A percentile compares a stretch with the other conserved stretches of the same genome.
phyloP scores from a whole-genome alignment of 2,797 vertebrate species.

The Melanotaenia trifasciata region DNA sequence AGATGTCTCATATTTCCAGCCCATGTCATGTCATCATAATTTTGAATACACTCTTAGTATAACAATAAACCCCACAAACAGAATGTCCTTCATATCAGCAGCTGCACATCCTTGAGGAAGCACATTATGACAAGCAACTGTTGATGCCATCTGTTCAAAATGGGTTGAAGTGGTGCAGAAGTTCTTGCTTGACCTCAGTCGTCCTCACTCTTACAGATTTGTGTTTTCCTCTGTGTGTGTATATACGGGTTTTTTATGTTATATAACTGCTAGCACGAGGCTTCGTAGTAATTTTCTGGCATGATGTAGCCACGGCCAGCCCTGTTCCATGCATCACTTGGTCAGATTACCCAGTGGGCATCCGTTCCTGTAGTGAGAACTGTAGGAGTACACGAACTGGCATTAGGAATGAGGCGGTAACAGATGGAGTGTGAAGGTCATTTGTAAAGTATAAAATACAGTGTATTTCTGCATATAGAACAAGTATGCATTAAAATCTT shows the following conservation, averaged over 20 bases:
- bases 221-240: not conserved
- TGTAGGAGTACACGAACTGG: conserved; percentile 61
- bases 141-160: conserved; percentile 72
- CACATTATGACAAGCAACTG: conserved; percentile 68
- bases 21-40: not conserved
- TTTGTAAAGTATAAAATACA: conserved; percentile 39
- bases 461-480: conserved; percentile 12
- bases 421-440: conserved; percentile 81
- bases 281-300: conserved; percentile 67
- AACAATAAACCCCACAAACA: conserved; percentile 31
- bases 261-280: conserved; percentile 62
- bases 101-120: conserved; percentile 69
- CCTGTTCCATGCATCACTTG: conserved; percentile 74
- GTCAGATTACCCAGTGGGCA: conserved; percentile 79
- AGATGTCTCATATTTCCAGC: conserved; percentile 15
- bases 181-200: conserved; percentile 51
- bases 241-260: conserved; percentile 48
- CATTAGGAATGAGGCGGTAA: conserved; percentile 53
- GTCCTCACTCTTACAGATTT: conserved; percentile 21
- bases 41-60: conserved; percentile 32
- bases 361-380: conserved; percentile 58
- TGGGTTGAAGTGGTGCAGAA: conserved; percentile 30
- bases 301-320: conserved; percentile 55
- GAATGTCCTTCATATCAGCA: conserved; percentile 44
- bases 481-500: conserved; percentile 14